Evolutionary conservation across 2,113 vertebrate species (phyloP).

Genomic region (Phyllopteryx taeniolatus): DNA sequence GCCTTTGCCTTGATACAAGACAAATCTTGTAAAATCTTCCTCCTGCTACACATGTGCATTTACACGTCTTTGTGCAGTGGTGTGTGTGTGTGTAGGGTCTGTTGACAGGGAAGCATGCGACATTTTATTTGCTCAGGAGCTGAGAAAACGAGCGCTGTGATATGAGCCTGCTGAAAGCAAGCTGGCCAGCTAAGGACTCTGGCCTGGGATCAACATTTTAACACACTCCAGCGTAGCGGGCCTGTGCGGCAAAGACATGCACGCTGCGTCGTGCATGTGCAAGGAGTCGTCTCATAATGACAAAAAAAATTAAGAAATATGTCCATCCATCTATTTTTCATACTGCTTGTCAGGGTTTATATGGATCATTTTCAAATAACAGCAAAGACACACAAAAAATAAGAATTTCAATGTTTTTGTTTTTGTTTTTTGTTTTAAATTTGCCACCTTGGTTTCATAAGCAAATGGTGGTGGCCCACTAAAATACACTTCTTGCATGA

Average conservation of each 20-base stretch:
- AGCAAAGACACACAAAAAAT: no score
- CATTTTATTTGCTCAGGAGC: conserved; percentile 64
- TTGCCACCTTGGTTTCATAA: no score
- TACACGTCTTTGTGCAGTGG: conserved; percentile 49
- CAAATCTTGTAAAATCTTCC: conserved; percentile 57
- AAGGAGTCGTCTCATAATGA: neutral
- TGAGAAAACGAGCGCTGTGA: conserved; percentile 63
- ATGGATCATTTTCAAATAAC: no score
- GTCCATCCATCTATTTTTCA: no score
- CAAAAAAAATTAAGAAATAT: neutral
- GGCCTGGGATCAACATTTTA: conserved; percentile 31
- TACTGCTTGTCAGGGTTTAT: no score
- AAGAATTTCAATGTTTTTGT: no score
- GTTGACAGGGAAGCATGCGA: conserved; percentile 69
- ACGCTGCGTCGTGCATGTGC: neutral
- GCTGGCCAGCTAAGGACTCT: conserved; percentile 39
- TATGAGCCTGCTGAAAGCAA: conserved; percentile 62
- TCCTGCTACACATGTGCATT: conserved; percentile 29
- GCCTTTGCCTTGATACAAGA: conserved; percentile 31
- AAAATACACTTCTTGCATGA: no score
- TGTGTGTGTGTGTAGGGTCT: conserved; percentile 63
- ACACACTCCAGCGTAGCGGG: conserved; percentile 28
- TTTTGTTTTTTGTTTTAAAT: no score
- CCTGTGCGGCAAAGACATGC: conserved; percentile 9
- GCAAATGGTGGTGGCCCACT: no score